phyloP scores from a whole-genome alignment of 2,888 invertebrate species.

The Clistopyga incitator region DNA sequence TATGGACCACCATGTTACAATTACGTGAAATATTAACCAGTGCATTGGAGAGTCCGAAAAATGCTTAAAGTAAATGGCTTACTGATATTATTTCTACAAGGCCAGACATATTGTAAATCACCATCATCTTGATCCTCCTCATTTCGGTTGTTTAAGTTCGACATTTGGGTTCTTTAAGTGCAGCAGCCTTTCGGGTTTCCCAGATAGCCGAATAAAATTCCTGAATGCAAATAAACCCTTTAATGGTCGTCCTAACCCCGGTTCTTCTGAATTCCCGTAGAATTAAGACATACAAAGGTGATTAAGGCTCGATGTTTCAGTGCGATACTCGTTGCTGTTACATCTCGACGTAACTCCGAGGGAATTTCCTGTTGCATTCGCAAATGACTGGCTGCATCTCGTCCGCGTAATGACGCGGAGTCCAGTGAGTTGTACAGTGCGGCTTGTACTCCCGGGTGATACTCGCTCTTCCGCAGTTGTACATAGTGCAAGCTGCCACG shows the following conservation, averaged over 20 bases:
- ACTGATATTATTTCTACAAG: too few species aligned
- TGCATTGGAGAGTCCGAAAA: too few species aligned
- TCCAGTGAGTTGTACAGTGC: conserved; percentile 31
- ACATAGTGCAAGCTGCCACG: conserved; percentile 23
- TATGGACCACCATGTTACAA: too few species aligned
- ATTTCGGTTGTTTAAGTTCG: too few species aligned
- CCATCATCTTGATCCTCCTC: too few species aligned
- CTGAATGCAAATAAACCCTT: neutral
- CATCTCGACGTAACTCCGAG: conserved; percentile 26
- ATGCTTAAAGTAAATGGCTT: too few species aligned
- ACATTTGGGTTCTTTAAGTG: too few species aligned
- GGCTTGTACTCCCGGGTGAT: conserved; percentile 24
- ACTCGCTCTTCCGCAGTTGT: conserved; percentile 51
- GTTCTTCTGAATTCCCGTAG: neutral
- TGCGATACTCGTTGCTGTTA: conserved; percentile 15
- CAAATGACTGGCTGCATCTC: conserved; percentile 55
- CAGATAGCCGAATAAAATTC: neutral
- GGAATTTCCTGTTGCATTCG: conserved; percentile 58
- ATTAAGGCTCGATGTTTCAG: conserved; percentile 25
- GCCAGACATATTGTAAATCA: too few species aligned
- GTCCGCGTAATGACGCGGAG: conserved; percentile 59
- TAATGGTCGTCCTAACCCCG: neutral
- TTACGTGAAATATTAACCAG: too few species aligned
- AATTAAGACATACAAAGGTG: conserved; percentile 39
- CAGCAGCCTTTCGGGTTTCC: too few species aligned